These are phyloP conservation scores for Ashinkailepas kermadecensis DNA, from an alignment of 2,888 invertebrate genomes.

Conservation along the genomic window DNA sequence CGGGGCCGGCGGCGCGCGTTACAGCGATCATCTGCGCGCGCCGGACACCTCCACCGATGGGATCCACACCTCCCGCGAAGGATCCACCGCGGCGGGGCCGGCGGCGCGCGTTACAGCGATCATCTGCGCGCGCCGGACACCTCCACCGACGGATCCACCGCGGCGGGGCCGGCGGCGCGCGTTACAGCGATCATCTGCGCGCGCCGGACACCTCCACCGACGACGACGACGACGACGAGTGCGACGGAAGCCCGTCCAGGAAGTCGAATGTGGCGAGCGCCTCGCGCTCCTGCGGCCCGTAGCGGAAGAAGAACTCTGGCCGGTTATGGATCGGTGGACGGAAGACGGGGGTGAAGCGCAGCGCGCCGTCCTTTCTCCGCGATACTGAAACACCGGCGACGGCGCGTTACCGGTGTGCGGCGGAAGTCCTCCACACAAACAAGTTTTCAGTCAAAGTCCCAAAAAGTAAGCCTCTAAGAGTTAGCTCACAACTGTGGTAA, in stretches of 20 bases:
- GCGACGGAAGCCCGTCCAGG: constrained; percentile 41
- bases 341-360: constrained; percentile 40
- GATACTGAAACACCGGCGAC: constrained; percentile 28
- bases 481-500: no score
- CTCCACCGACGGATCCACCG: neutral
- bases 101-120: neutral
- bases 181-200: neutral
- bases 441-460: no score
- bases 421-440: no score
- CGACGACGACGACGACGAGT: neutral
- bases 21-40: neutral
- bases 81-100: neutral
- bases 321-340: constrained; percentile 68
- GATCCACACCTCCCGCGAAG: no score
- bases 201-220: neutral
- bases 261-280: constrained; percentile 73
- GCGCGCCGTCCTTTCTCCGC: constrained; percentile 41
- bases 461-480: no score
- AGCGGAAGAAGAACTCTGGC: constrained; percentile 67
- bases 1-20: neutral
- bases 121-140: neutral
- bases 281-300: constrained; percentile 66
- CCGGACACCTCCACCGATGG: neutral
- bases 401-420: no score
- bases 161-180: no score